Conservation (phyloP, 2,888 invertebrate species). For the Rotaria macrura region DNA sequence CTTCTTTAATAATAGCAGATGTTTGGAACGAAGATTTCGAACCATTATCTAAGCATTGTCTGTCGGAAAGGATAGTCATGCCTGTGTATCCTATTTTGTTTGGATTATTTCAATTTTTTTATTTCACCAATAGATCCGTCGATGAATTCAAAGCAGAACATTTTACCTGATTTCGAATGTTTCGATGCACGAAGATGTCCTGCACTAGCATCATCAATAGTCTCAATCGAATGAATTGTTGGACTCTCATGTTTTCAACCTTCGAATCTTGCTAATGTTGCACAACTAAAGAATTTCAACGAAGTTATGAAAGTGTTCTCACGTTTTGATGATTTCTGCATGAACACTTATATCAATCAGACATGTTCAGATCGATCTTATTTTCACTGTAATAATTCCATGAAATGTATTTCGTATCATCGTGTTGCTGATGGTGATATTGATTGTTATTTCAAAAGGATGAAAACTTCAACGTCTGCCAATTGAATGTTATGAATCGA, state of each 20-base stretch:
- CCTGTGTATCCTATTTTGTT: not conserved
- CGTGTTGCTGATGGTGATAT: not conserved
- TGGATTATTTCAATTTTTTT: not conserved
- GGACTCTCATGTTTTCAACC: not conserved
- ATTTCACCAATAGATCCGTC: not conserved
- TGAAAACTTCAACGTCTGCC: not conserved
- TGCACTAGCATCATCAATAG: not conserved
- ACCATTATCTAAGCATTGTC: not conserved
- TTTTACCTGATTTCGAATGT: not conserved
- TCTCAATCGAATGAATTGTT: not conserved
- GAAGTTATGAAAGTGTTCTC: too few relatives aligned
- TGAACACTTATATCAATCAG: not conserved
- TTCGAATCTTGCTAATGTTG: not conserved
- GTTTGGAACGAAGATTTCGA: not conserved
- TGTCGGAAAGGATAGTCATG: not conserved
- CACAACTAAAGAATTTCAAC: too few relatives aligned
- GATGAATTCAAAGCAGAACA: not conserved
- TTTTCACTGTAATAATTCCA: not conserved
- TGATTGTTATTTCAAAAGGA: not conserved
- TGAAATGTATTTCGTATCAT: not conserved
- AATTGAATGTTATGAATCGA: not conserved
- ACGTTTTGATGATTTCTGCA: too few relatives aligned
- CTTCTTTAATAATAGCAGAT: too few relatives aligned
- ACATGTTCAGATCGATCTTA: not conserved
- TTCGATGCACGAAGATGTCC: not conserved